phyloP scores from a whole-genome alignment of 1,140 invertebrate species.

The Drepana arcuata region DNA sequence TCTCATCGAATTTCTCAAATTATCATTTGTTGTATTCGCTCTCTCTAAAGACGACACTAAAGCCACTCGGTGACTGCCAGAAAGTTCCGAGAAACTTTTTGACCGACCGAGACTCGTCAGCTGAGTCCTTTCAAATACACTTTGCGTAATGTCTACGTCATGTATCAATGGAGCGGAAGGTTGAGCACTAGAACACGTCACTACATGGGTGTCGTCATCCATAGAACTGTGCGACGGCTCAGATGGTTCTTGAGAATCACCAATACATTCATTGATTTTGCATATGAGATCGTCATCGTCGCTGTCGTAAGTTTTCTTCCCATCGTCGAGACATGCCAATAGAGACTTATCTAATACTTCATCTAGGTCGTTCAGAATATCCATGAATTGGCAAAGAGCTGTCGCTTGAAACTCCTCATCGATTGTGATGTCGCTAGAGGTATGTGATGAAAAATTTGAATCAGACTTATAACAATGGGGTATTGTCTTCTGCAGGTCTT shows the following conservation, averaged over 20 bases:
- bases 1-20: slow-evolving; percentile 57
- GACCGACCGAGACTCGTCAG: slow-evolving; percentile 36
- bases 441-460: slow-evolving; percentile 56
- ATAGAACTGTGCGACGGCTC: slow-evolving; percentile 34
- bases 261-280: slow-evolving; percentile 51
- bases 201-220: slow-evolving; percentile 59
- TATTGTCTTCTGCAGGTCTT: slow-evolving; percentile 58
- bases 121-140: slow-evolving; percentile 16
- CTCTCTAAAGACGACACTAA: slow-evolving; percentile 34
- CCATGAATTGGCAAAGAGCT: slow-evolving; percentile 65
- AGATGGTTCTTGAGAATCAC: slow-evolving; percentile 24
- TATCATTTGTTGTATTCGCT: slow-evolving; percentile 39
- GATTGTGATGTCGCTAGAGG: slow-evolving; percentile 47
- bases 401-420: slow-evolving; percentile 64
- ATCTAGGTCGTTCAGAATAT: slow-evolving; percentile 69
- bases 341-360: slow-evolving; percentile 66
- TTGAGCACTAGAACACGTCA: slow-evolving; percentile 26
- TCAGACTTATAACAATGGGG: slow-evolving; percentile 60
- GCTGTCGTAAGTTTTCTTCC: slow-evolving; percentile 44
- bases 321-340: slow-evolving; percentile 51
- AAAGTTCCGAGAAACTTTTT: slow-evolving; percentile 54
- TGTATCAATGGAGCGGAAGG: slow-evolving; percentile 25
- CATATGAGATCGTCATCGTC: slow-evolving; percentile 61
- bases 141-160: slow-evolving; percentile 25
- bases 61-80: slow-evolving; percentile 28